Evolutionary conservation across 2,888 invertebrate species (phyloP).

Genomic region (Serripes groenlandicus): DNA sequence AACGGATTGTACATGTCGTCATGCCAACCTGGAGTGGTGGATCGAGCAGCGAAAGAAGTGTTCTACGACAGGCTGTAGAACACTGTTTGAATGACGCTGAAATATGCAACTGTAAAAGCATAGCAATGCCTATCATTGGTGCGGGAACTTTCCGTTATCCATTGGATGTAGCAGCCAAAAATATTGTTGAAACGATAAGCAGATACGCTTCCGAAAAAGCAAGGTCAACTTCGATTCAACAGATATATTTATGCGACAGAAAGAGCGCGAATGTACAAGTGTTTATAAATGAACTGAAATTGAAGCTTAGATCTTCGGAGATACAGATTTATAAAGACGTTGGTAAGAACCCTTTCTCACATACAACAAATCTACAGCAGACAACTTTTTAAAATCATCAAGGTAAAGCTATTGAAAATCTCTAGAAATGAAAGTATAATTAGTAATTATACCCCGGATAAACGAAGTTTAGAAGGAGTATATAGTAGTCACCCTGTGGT

Average conservation of each 20-base stretch:
- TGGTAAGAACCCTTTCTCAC: no score
- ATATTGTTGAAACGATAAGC: not conserved
- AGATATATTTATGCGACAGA: not conserved
- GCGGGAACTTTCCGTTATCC: conserved; percentile 19
- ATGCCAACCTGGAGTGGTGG: conserved; percentile 60
- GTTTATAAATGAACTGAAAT: not conserved
- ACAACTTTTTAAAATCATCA: no score
- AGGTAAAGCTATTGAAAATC: no score
- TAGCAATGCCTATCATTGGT: conserved; percentile 27
- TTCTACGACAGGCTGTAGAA: not conserved
- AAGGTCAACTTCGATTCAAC: not conserved
- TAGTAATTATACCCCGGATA: no score
- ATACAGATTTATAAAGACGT: not conserved
- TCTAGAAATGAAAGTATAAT: no score
- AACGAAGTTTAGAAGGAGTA: no score
- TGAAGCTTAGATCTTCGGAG: conserved; percentile 2
- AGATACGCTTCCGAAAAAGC: not conserved
- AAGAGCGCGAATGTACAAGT: conserved; percentile 4
- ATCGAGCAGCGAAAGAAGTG: not conserved
- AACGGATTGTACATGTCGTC: conserved; percentile 67
- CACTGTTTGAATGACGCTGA: conserved; percentile 23
- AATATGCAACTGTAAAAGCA: not conserved
- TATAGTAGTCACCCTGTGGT: no score
- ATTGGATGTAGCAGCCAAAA: conserved; percentile 7
- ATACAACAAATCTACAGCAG: no score